Evolutionary conservation across 2,888 invertebrate species (phyloP).

Genomic region (Chamaedrilus cognettii): DNA sequence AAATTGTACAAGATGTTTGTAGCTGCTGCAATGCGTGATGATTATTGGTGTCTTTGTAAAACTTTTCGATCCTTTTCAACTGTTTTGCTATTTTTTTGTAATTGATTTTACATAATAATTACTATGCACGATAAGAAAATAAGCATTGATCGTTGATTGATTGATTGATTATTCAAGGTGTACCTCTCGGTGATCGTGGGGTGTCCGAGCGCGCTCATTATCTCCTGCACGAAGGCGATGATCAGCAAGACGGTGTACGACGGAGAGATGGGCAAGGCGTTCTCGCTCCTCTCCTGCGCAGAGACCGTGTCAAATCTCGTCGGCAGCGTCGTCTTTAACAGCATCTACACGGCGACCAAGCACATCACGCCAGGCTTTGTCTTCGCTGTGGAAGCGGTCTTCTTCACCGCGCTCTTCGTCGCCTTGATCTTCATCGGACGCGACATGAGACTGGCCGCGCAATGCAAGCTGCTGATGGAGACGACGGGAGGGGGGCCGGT

Average conservation of each 20-base stretch:
- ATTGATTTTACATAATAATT: too few relatives aligned
- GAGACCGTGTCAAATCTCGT: conserved; percentile 54
- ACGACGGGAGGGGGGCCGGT: neutral
- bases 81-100: too few relatives aligned
- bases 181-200: conserved; percentile 53
- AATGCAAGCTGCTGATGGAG: conserved; percentile 23
- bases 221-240: conserved; percentile 49
- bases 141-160: too few relatives aligned
- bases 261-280: conserved; percentile 54
- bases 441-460: conserved; percentile 25
- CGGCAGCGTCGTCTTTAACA: conserved; percentile 51
- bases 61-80: too few relatives aligned
- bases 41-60: too few relatives aligned
- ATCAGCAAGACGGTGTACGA: conserved; percentile 54
- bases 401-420: conserved; percentile 21
- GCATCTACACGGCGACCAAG: conserved; percentile 51
- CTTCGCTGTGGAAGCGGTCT: conserved; percentile 44
- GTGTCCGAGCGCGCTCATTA: conserved; percentile 50
- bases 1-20: too few relatives aligned
- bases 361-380: conserved; percentile 50
- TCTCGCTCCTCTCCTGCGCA: conserved; percentile 52
- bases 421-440: conserved; percentile 18
- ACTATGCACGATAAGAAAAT: too few relatives aligned
- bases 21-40: too few relatives aligned
- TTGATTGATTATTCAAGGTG: too few relatives aligned